Conservation (phyloP, 2,113 vertebrate genomes). For the Carlito syrichta region DNA sequence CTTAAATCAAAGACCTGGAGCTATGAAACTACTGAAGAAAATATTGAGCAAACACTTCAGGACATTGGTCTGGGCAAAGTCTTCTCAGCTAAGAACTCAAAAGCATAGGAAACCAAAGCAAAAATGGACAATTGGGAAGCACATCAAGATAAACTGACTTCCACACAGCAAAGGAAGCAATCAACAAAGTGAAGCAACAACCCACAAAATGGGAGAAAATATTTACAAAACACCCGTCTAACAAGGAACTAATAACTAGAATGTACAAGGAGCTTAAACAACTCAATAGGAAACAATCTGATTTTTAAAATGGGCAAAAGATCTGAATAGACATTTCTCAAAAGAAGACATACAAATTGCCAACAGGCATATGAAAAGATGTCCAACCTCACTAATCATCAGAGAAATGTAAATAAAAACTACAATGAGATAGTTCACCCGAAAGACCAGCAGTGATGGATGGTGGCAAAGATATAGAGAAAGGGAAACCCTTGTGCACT, state of each 20-base stretch:
- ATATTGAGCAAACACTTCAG: not conserved
- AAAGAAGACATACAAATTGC: not conserved
- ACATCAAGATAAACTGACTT: not conserved
- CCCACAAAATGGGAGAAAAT: not conserved
- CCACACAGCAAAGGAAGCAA: not conserved
- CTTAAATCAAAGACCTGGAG: not conserved
- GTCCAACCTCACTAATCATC: not conserved
- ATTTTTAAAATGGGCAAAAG: not conserved
- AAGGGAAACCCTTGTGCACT: not conserved
- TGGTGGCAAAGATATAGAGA: not conserved
- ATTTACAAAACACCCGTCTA: not conserved
- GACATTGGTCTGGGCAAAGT: not conserved
- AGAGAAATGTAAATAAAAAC: not conserved
- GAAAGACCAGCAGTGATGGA: not conserved
- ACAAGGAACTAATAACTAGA: not conserved
- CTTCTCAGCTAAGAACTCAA: not conserved
- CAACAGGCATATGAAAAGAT: not conserved
- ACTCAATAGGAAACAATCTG: not conserved
- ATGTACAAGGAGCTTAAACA: not conserved
- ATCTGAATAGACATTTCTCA: not conserved
- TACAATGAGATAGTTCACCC: not conserved
- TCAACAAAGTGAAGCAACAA: not conserved
- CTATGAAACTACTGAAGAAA: not conserved
- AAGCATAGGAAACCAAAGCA: not conserved
- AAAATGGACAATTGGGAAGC: not conserved